Percentiles rank a stretch among this genome's conserved stretches.
phyloP scores from a whole-genome alignment of 2,797 vertebrate species.

The Leptatherina wallacei region DNA sequence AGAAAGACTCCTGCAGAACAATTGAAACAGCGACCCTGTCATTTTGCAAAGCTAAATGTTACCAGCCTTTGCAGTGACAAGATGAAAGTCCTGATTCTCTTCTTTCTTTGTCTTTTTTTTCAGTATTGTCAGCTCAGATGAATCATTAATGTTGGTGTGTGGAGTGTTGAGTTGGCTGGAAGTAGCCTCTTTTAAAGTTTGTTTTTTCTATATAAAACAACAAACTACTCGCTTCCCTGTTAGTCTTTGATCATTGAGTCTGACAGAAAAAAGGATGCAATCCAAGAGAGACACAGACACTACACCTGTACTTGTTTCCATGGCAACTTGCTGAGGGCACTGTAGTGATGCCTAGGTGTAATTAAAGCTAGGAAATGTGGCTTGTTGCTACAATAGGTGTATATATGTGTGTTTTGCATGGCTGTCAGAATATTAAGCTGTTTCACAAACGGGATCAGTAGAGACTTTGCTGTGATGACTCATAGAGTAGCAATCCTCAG shows the following conservation, averaged over 20 bases:
- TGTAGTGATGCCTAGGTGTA: slow-evolving; percentile 39
- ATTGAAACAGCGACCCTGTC: slow-evolving; percentile 4
- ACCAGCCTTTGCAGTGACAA: background rate
- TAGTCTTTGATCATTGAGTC: slow-evolving; percentile 14
- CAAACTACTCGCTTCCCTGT: background rate
- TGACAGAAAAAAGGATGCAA: background rate
- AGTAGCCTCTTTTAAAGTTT: background rate
- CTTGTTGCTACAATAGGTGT: background rate
- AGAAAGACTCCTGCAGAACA: slow-evolving; percentile 6
- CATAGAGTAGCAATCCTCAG: slow-evolving; percentile 53
- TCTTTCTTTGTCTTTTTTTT: background rate
- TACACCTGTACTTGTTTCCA: slow-evolving; percentile 57
- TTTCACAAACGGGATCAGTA: slow-evolving; percentile 52
- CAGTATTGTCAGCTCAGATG: slow-evolving; percentile 26
- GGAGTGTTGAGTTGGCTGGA: background rate
- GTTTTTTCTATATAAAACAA: slow-evolving; percentile 10
- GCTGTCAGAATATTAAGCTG: slow-evolving; percentile 51
- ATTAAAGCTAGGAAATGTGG: slow-evolving; percentile 40
- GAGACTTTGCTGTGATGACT: slow-evolving; percentile 60
- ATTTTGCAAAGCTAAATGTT: slow-evolving; percentile 3
- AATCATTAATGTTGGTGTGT: slow-evolving; percentile 17
- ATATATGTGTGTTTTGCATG: slow-evolving; percentile 31
- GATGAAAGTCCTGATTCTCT: background rate
- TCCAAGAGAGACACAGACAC: background rate
- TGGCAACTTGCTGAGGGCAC: slow-evolving; percentile 53